phyloP scores from a whole-genome alignment of 2,888 invertebrate species.

The Dryococelus australis region DNA sequence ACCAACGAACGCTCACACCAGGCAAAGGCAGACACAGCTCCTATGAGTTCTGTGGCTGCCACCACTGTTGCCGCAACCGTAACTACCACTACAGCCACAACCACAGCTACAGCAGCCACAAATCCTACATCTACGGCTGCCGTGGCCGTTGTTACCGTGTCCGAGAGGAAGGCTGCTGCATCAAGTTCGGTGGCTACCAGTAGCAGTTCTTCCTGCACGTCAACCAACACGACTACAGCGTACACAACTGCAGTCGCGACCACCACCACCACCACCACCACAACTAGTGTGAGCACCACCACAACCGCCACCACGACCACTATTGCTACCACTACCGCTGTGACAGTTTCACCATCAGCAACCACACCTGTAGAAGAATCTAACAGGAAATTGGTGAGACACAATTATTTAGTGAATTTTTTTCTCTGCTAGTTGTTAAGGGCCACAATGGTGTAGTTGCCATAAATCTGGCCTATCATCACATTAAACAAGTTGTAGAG shows the following conservation, averaged over 20 bases:
- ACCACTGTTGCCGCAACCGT: slow-evolving; percentile 45
- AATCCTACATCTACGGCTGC: slow-evolving; percentile 42
- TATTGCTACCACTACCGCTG: neutral
- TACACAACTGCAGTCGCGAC: neutral
- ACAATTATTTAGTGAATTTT: neutral
- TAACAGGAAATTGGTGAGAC: slow-evolving; percentile 6
- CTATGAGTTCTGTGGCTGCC: slow-evolving; percentile 43
- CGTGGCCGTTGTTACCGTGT: neutral
- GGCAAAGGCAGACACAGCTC: slow-evolving; percentile 24
- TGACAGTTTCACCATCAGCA: neutral
- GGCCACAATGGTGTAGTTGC: too few species aligned
- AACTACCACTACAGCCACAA: slow-evolving; percentile 42
- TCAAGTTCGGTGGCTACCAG: neutral
- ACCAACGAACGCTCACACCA: neutral
- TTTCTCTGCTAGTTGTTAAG: neutral
- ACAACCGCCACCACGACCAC: neutral
- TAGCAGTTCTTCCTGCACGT: neutral
- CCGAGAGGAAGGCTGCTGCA: neutral
- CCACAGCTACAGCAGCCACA: slow-evolving; percentile 45
- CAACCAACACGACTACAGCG: neutral
- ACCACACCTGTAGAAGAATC: slow-evolving; percentile 19
- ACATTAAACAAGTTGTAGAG: too few species aligned
- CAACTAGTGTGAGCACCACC: neutral
- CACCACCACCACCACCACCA: neutral
- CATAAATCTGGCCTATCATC: too few species aligned